A percentile compares a stretch with the other conserved stretches of the same genome.
phyloP scores from a whole-genome alignment of 2,113 vertebrate genomes.

The Petroica traversi region DNA sequence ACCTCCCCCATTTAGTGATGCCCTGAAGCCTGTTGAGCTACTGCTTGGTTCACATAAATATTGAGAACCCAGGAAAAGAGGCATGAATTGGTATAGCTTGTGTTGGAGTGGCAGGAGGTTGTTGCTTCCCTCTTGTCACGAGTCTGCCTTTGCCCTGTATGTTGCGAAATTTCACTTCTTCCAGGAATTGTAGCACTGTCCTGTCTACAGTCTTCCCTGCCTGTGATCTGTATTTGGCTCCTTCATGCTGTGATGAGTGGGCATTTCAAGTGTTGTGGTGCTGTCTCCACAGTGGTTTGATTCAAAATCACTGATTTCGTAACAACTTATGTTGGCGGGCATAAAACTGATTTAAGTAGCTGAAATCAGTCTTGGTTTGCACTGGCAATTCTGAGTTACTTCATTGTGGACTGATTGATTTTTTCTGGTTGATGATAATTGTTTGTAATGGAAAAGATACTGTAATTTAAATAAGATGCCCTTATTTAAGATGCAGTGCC shows the following conservation, averaged over 20 bases:
- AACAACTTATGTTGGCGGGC: neutral
- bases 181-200: neutral
- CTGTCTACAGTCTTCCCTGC: neutral
- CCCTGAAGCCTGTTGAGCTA: neutral
- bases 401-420: neutral
- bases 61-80: neutral
- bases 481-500: neutral
- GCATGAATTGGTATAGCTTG: neutral
- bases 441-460: neutral
- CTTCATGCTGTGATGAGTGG: neutral
- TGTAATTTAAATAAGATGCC: neutral
- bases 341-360: neutral
- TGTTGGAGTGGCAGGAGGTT: neutral
- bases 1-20: neutral
- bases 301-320: neutral
- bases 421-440: neutral
- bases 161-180: neutral
- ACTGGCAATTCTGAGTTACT: neutral
- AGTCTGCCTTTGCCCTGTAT: neutral
- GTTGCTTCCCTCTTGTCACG: accelerated
- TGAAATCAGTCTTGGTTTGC: neutral
- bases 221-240: neutral
- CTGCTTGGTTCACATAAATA: neutral
- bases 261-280: neutral
- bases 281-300: neutral